Evolutionary conservation across 2,888 invertebrate species (phyloP), one percentile per base, ranked within the genome.

Genomic region (Sarcophaga carnaria): DNA sequence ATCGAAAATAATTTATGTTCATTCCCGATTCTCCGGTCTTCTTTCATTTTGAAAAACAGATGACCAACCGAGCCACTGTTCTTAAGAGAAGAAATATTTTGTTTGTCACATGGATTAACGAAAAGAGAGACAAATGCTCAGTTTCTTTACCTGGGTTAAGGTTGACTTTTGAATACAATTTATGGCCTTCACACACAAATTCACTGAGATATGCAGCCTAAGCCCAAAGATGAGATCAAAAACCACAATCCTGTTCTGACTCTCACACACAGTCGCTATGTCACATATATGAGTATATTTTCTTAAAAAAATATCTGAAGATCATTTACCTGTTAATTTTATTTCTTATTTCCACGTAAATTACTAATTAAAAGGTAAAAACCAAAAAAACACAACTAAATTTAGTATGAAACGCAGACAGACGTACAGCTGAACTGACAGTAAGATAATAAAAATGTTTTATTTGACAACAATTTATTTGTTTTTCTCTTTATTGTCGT

Each of bases 371-470:
- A 75, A 74, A 85, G 72, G 59, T 69, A 78, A 85, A 66, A 86
- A 37, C 74, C 3, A 64, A 69, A 78, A 66, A 86, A 49, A 80
- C 4, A 72, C 60, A 76, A 76, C 76, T 71, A 71, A 77, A 87
- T 87, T 87, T 84, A 78, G 22, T 75, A 80, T 54, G 14, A 14
- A 54, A 54, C 17, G 4, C 17, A 5, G 54, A 54, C 54, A 54
- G 54, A 54, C 49, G 14, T 49, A 25, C 20, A 49, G 27, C 60
- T 54, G 75, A 78, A 66, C 64, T 72, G 71, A 62, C 62, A 70
- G 12, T 54, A 67, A 49, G 60, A 64, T 83, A 74, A 83, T 83
- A 87, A 81, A 86, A 81, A 81, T 81, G 80, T 78, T 81, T 87
- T 84, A 80, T 80, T 80, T 74, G 77, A 84, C 77, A 83, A 67